phyloP scores from a whole-genome alignment of 2,797 vertebrate genomes.

The Notamacropus eugenii region DNA sequence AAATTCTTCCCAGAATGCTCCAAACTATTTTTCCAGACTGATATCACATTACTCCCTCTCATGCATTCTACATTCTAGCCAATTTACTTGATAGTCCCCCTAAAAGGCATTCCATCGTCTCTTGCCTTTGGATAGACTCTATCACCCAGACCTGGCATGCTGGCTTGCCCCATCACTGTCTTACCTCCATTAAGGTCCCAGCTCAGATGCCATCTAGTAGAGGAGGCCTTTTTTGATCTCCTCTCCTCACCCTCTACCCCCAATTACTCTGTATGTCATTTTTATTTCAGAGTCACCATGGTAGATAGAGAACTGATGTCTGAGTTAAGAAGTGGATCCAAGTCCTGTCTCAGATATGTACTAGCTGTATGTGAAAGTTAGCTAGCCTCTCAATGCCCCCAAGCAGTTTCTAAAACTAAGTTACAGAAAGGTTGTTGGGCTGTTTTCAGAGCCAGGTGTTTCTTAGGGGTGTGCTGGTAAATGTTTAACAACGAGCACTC shows the following conservation, averaged over 20 bases:
- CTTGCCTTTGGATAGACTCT: background rate
- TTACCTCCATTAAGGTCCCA: background rate
- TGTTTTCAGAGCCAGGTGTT: background rate
- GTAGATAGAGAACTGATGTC: background rate
- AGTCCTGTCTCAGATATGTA: background rate
- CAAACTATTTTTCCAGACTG: background rate
- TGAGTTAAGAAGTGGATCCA: background rate
- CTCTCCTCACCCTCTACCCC: too few species aligned
- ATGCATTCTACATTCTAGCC: background rate
- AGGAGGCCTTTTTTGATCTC: too few species aligned
- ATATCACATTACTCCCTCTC: background rate
- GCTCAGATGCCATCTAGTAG: background rate
- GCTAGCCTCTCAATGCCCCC: background rate
- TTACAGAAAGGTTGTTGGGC: background rate
- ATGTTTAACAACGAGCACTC: background rate
- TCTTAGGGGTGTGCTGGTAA: background rate
- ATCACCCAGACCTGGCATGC: background rate
- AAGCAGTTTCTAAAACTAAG: background rate
- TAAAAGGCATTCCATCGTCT: background rate
- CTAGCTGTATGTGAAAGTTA: too few species aligned
- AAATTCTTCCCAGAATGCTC: background rate
- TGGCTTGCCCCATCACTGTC: too few species aligned
- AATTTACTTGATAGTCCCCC: background rate
- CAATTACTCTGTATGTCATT: background rate
- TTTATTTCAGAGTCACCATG: background rate